Evolutionary conservation across 1,140 invertebrate species (phyloP).

Genomic region (Steinernema feltiae): DNA sequence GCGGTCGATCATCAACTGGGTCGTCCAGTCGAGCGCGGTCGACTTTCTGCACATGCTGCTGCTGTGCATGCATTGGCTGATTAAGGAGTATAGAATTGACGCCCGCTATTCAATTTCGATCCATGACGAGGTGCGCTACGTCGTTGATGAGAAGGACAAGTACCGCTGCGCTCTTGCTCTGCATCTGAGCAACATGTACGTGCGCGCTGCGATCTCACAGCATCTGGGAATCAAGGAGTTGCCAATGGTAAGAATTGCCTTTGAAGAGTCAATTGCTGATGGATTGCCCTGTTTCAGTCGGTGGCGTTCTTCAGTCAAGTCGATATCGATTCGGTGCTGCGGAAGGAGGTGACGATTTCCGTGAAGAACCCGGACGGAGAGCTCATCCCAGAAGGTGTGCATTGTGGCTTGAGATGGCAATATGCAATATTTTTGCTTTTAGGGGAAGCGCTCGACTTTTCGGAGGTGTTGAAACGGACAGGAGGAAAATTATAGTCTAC

Average conservation of each 20-base stretch:
- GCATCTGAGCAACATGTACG: conserved; percentile 87
- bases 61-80: conserved; percentile 79
- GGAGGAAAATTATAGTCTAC: no score
- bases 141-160: conserved; percentile 72
- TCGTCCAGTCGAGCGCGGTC: conserved; percentile 92
- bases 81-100: conserved; percentile 66
- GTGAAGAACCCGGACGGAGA: conserved; percentile 30
- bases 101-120: conserved; percentile 88
- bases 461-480: no score
- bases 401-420: no score
- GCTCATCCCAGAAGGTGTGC: conserved; percentile 14
- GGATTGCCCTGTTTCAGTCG: conserved; percentile 33
- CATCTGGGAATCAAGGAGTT: conserved; percentile 77
- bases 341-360: conserved; percentile 72
- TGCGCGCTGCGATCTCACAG: conserved; percentile 78
- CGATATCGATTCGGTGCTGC: conserved; percentile 83
- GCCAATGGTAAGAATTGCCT: conserved; percentile 62
- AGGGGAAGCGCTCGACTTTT: no score
- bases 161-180: conserved; percentile 86
- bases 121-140: conserved; percentile 89
- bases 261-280: background rate
- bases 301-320: conserved; percentile 83
- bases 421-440: no score
- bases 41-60: conserved; percentile 96
- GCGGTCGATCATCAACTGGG: conserved; percentile 55